Evolutionary conservation across 1,140 invertebrate genomes (phyloP).

Genomic region (Caenorhabditis inopinata): DNA sequence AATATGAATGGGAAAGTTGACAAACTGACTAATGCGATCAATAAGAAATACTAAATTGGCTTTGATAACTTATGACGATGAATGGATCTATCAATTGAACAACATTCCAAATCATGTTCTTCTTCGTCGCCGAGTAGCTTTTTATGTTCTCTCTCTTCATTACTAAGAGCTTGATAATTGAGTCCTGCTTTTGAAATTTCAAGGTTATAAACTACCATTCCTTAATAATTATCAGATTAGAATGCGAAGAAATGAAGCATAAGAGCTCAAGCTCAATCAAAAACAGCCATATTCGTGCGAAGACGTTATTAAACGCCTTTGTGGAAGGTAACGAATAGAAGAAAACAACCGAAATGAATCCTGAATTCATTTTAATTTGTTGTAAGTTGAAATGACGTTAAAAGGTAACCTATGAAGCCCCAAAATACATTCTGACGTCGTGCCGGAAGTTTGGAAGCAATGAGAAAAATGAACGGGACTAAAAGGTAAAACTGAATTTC

Average conservation of each 20-base stretch:
- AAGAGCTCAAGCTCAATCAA: neutral
- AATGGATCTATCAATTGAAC: too few relatives aligned
- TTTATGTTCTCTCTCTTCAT: too few relatives aligned
- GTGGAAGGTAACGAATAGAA: neutral
- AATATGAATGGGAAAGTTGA: too few relatives aligned
- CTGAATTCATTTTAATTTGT: too few relatives aligned
- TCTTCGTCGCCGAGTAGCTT: too few relatives aligned
- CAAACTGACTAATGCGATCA: too few relatives aligned
- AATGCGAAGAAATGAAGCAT: too few relatives aligned
- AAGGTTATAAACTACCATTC: neutral
- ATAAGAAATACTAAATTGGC: too few relatives aligned
- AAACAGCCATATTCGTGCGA: neutral
- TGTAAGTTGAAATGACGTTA: neutral
- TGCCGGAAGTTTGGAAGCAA: neutral
- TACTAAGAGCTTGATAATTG: neutral
- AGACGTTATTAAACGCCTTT: neutral
- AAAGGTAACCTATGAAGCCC: neutral
- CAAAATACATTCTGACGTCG: neutral
- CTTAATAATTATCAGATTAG: too few relatives aligned
- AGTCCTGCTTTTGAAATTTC: neutral
- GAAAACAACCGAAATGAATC: neutral
- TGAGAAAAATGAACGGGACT: neutral
- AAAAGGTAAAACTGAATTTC: slow-evolving; percentile 21
- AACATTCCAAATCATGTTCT: neutral
- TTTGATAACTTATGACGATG: too few relatives aligned